Conservation (phyloP, 2,888 invertebrate species). For the Mellilla xanthometata region DNA sequence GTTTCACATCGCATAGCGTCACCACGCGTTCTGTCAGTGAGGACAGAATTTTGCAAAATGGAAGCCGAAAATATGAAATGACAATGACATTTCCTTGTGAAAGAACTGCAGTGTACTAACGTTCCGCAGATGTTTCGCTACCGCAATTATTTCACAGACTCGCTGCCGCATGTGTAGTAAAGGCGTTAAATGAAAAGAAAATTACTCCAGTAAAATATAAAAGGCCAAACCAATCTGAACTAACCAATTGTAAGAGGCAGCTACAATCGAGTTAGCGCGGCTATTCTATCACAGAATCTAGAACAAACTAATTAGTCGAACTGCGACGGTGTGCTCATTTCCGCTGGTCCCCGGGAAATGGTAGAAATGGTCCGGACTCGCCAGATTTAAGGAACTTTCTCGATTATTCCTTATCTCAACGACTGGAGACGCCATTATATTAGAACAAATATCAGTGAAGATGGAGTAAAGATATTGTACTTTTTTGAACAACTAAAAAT, state of each 20-base stretch:
- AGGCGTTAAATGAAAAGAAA: no score
- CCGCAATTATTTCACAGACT: no score
- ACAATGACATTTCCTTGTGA: no score
- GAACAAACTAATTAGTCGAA: constrained; percentile 10
- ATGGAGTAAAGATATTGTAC: background rate
- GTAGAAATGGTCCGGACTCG: constrained; percentile 1
- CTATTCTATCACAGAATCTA: constrained; percentile 6
- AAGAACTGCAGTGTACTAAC: no score
- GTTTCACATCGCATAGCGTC: no score
- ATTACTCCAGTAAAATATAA: background rate
- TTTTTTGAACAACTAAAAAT: no score
- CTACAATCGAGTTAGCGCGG: background rate
- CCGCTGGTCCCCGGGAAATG: background rate
- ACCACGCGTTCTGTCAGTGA: no score
- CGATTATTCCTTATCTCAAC: constrained; percentile 16
- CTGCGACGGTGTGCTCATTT: constrained; percentile 9
- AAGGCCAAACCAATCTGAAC: background rate
- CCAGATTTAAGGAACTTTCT: constrained; percentile 12
- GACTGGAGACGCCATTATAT: background rate
- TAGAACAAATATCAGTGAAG: background rate
- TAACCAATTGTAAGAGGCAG: constrained; percentile 2
- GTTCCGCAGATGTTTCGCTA: no score
- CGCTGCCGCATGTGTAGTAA: no score
- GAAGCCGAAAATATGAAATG: no score
- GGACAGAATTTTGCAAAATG: no score